Base-by-base conservation (phyloP, 2,113 vertebrate genomes). In the Vulpes vulpes region DNA sequence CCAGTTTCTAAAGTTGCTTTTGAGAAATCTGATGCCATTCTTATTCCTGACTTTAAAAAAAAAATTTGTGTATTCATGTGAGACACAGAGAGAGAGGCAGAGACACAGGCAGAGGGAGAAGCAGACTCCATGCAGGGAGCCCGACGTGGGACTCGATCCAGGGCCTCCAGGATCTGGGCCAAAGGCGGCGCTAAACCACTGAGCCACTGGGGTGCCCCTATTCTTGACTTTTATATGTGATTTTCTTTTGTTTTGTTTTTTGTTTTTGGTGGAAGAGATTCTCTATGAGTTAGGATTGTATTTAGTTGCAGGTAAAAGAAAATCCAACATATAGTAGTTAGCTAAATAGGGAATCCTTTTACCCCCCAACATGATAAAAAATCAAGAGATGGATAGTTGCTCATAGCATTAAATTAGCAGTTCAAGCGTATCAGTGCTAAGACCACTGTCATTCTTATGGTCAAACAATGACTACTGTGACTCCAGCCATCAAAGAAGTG, bases 1-100 rank as follows among this genome's bases (percentile, higher is more conserved):
- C 85, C 90, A 89, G 17, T 62, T 85, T 90, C n/a, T 62, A 92
- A 65, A n/a, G 23, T 17, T 82, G 51, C 32, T 89, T 53, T 59
- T 73, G 69, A 73, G 62, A 69, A 94, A 83, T 80, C 17, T 25
- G 17, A 38, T 49, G 20, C 38, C 17, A 74, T 16, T 89, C 55
- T 74, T 49, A 92, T 32, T 73, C 20, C 43, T 16, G 20, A 64
- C 9, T 19, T 93, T 95, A 43, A 43, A 43, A 43, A 43, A 43
- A 43, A 7, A 43, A 7, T 43, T 43, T 43, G 43, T 43, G 43
- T 43, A 43, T 43, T 43, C 43, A 43, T 43, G 43, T 43, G 43
- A 43, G 43, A 43, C 43, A 7, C 43, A 1, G 43, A 43, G 43
- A 43, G 43, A 43, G 43, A 43, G 43, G 43, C 43, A 43, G 7